Evolutionary conservation across 2,888 invertebrate genomes (phyloP), one percentile per base, ranked within the genome.

Genomic region (Sericinus montela): DNA sequence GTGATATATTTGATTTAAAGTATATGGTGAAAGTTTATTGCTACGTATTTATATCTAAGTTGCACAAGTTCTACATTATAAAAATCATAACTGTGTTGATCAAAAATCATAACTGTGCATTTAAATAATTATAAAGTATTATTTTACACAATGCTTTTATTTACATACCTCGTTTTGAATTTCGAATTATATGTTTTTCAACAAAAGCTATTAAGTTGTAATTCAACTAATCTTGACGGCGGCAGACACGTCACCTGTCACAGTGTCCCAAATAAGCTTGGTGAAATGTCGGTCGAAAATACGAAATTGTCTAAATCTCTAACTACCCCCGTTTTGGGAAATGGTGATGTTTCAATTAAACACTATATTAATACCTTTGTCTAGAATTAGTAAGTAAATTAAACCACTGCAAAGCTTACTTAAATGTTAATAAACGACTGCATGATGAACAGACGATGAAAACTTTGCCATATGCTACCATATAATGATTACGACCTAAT

Each of bases 1-100:
- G 40, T 41, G 40, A 35, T 41, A 40, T 39, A 16, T 15, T 32
- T 42, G 23, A n/a, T 34, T 42, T 13, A 38, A 38, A 25, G 25
- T 25, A 38, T 23, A 39, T 10, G 32, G 38, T 45, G 32, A 30
- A 39, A 38, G 45, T 45, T 37, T 25, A 39, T 15, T 14, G n/a
- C 29, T 19, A 19, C 30, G 30, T 39, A 14, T 9, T 29, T 39
- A 39, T 1, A 8, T 39, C 7, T 38, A 38, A 37, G 38, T 23
- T 23, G 25, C 14, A 43, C 15, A 5, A 29, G 7, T 42, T n/a
- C 28, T 11, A 29, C 36, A 13, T 11, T 36, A 45, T 5, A 6
- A 14, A 28, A 15, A 15, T 15, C 14, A 39, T 38, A 6, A 14
- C n/a, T 13, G 8, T 8, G 1, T 38, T 6, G 11, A 38, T 13